Evolutionary conservation across 1,140 invertebrate species (phyloP).

Genomic region (Nasonia longicornis): DNA sequence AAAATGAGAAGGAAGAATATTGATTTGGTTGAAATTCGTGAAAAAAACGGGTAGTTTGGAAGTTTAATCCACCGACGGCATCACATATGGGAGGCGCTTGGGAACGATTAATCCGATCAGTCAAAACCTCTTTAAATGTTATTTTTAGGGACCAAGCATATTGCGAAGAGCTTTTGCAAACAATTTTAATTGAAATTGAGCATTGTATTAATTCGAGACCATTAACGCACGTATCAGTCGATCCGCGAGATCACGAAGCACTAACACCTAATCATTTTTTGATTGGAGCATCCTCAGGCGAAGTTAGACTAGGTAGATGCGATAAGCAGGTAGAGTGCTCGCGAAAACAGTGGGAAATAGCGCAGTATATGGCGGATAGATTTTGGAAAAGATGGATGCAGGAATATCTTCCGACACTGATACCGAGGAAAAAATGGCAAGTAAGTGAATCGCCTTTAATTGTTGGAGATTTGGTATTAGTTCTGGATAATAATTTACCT

Average conservation of each 20-base stretch:
- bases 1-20: background rate
- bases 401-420: conserved; percentile 25
- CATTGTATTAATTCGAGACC: conserved; percentile 31
- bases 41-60: conserved; percentile 1
- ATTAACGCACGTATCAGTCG: conserved; percentile 41
- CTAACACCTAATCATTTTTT: conserved; percentile 57
- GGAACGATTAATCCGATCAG: conserved; percentile 37
- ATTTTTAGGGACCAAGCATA: background rate
- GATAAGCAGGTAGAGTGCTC: background rate
- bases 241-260: conserved; percentile 35
- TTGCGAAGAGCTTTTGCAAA: conserved; percentile 34
- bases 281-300: conserved; percentile 44
- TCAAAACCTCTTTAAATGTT: conserved; percentile 36
- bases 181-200: conserved; percentile 40
- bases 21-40: background rate
- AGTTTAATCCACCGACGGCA: conserved; percentile 16
- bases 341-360: conserved; percentile 11
- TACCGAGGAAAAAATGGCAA: conserved; percentile 17
- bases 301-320: background rate
- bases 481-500: background rate
- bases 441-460: background rate
- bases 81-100: conserved; percentile 33
- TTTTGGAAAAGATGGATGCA: conserved; percentile 32
- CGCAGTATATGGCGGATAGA: conserved; percentile 13
- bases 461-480: conserved; percentile 14